Evolutionary conservation across 1,140 invertebrate genomes (phyloP).

Genomic region (Trachelipus rathkii): DNA sequence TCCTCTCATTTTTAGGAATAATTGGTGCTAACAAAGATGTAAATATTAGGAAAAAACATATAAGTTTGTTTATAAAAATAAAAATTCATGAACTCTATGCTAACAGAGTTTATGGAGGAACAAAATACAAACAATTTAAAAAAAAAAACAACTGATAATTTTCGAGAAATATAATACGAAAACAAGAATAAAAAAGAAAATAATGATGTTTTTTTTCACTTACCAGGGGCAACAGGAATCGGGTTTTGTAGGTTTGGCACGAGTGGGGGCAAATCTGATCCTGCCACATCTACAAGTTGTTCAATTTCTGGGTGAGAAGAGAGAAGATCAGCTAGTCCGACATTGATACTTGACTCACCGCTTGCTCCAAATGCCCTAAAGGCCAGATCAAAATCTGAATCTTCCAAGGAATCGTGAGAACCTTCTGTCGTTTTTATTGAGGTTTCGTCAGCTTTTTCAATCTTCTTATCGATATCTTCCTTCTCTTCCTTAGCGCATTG

Average conservation of each 20-base stretch:
- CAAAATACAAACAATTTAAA: too few species aligned
- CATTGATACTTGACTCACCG: slow-evolving; percentile 54
- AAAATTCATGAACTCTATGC: too few species aligned
- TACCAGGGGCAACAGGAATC: slow-evolving; percentile 28
- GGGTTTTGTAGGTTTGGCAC: slow-evolving; percentile 26
- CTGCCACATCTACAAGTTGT: slow-evolving; percentile 38
- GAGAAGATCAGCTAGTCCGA: slow-evolving; percentile 47
- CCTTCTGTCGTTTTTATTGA: background rate
- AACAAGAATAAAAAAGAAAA: background rate
- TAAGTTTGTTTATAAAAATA: too few species aligned
- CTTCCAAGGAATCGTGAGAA: slow-evolving; percentile 26
- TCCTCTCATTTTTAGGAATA: slow-evolving; percentile 71
- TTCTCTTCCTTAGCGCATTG: background rate
- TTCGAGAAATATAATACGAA: too few species aligned
- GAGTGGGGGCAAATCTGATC: slow-evolving; percentile 36
- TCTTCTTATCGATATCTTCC: background rate
- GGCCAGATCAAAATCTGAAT: slow-evolving; percentile 29
- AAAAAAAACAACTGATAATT: too few species aligned
- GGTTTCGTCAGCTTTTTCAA: slow-evolving; percentile 1
- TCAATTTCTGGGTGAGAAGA: slow-evolving; percentile 36
- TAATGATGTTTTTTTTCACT: background rate
- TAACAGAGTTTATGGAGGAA: too few species aligned
- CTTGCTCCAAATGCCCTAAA: slow-evolving; percentile 51
- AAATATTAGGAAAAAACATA: too few species aligned
- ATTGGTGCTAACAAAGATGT: background rate